phyloP scores from a whole-genome alignment of 2,113 vertebrate genomes.

The Rafetus swinhoei region DNA sequence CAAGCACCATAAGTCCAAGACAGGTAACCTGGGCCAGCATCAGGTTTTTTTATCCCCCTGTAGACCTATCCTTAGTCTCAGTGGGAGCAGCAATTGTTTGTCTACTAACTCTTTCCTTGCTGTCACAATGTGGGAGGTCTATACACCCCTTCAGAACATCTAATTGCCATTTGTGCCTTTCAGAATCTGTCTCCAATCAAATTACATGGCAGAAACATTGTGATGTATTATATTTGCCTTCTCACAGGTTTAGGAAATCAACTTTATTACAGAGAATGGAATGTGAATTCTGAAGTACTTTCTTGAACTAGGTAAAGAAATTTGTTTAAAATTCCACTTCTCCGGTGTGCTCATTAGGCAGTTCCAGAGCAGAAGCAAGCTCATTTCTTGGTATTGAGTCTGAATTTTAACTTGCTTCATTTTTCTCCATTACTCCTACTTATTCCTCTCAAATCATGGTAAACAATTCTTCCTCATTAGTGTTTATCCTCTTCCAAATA shows the following conservation, averaged over 20 bases:
- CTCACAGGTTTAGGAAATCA: neutral
- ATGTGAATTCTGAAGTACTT: neutral
- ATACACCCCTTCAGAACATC: neutral
- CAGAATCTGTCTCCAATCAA: neutral
- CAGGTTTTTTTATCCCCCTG: neutral
- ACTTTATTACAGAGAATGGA: neutral
- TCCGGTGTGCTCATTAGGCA: neutral
- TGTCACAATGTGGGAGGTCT: neutral
- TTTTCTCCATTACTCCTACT: neutral
- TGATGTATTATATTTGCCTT: neutral
- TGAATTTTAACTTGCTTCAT: neutral
- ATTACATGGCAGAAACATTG: neutral
- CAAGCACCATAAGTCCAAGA: neutral
- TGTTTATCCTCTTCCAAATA: neutral
- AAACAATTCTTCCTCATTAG: neutral
- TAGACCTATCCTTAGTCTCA: neutral
- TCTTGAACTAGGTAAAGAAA: neutral
- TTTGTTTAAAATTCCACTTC: neutral
- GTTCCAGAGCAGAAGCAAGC: neutral
- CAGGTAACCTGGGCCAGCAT: neutral
- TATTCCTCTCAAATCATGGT: neutral
- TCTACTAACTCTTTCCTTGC: neutral
- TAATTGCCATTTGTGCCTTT: neutral
- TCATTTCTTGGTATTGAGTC: neutral
- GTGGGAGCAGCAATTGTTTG: neutral